Conservation (phyloP, 1,140 invertebrate species). For the Euglossa dilemma region DNA sequence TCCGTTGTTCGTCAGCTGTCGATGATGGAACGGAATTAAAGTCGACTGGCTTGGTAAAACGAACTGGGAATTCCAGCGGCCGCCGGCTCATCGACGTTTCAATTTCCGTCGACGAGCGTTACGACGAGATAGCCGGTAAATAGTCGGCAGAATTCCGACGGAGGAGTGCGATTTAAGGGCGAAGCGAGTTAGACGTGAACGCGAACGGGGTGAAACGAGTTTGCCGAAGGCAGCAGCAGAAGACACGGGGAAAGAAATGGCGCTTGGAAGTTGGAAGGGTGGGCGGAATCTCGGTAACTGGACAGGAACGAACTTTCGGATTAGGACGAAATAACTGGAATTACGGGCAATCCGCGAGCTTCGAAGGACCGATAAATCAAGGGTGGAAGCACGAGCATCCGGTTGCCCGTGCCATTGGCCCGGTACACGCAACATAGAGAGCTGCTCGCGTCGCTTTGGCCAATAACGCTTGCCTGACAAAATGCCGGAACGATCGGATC, state of each 20-base stretch:
- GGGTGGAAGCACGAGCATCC: constrained; percentile 73
- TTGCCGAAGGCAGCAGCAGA: constrained; percentile 6
- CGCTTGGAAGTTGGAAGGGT: constrained; percentile 17
- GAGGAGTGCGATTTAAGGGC: neutral
- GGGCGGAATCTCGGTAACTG: constrained; percentile 45
- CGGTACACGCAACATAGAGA: constrained; percentile 70
- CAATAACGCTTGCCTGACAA: constrained; percentile 59
- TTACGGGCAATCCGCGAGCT: constrained; percentile 72
- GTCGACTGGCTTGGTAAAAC: neutral
- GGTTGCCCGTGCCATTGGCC: constrained; percentile 71
- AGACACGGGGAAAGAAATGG: constrained; percentile 41
- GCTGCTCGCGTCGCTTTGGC: constrained; percentile 44
- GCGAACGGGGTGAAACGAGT: constrained; percentile 1
- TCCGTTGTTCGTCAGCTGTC: constrained; percentile 2
- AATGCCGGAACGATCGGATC: constrained; percentile 51
- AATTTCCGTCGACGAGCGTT: constrained; percentile 23
- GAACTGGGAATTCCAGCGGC: neutral
- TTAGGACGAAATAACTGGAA: constrained; percentile 72
- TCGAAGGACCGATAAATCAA: constrained; percentile 73
- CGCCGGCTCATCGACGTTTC: constrained; percentile 15
- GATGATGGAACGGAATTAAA: constrained; percentile 12
- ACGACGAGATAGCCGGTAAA: constrained; percentile 33
- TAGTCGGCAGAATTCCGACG: constrained; percentile 3
- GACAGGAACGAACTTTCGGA: constrained; percentile 66
- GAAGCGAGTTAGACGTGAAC: neutral